Conservation (phyloP, 2,888 invertebrate species). For the Hedya salicella region DNA sequence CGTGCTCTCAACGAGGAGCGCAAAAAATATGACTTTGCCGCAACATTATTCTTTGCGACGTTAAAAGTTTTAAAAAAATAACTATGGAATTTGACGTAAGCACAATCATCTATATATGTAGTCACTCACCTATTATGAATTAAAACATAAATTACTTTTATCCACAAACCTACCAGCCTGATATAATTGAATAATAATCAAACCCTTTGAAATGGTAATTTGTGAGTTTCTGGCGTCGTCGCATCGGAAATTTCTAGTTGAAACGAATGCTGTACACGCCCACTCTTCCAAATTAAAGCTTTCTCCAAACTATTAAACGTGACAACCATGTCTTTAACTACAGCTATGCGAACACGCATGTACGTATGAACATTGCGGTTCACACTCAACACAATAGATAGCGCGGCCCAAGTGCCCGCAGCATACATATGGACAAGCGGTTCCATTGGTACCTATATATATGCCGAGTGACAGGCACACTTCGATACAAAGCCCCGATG, state of each 20-base stretch:
- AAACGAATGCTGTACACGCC: constrained; percentile 30
- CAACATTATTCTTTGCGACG: too few relatives aligned
- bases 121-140: too few relatives aligned
- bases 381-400: constrained; percentile 73
- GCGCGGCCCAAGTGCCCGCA: constrained; percentile 55
- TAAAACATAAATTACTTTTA: neutral
- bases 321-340: constrained; percentile 39
- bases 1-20: too few relatives aligned
- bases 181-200: constrained; percentile 25
- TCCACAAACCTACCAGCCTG: neutral
- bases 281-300: constrained; percentile 35
- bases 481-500: constrained; percentile 57
- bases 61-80: too few relatives aligned
- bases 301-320: constrained; percentile 41
- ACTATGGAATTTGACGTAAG: too few relatives aligned
- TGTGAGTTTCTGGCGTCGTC: too few relatives aligned
- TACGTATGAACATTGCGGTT: constrained; percentile 66
- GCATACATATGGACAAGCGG: constrained; percentile 73
- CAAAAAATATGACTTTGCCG: too few relatives aligned
- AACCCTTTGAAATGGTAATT: constrained; percentile 34
- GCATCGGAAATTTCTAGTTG: constrained; percentile 18
- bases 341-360: constrained; percentile 43
- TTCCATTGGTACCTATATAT: constrained; percentile 48
- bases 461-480: constrained; percentile 57
- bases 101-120: too few relatives aligned